phyloP scores from a whole-genome alignment of 2,888 invertebrate genomes.

The Ennomos quercinarius region DNA sequence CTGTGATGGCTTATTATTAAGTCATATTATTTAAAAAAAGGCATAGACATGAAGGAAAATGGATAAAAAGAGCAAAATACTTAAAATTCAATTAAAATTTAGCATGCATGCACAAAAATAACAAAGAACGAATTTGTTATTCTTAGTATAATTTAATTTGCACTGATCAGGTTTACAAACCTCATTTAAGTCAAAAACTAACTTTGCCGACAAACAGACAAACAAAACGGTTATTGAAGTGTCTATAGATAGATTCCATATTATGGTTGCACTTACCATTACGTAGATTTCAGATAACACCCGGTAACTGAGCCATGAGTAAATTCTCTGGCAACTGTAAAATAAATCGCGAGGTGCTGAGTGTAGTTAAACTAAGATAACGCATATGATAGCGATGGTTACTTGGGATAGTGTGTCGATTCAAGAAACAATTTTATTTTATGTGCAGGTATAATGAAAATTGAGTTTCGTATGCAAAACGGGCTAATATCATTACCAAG shows the following conservation, averaged over 20 bases:
- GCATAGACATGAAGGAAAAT: too few species aligned
- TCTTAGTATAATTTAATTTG: too few species aligned
- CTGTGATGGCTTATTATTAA: too few species aligned
- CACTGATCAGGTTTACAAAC: too few species aligned
- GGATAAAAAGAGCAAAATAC: too few species aligned
- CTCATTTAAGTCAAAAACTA: too few species aligned
- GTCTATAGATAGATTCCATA: conserved; percentile 6
- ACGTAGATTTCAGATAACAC: conserved; percentile 76
- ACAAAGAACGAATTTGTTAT: too few species aligned
- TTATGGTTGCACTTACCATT: conserved; percentile 66
- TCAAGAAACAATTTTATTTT: conserved; percentile 26
- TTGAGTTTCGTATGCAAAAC: conserved; percentile 1
- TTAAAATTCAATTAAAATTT: too few species aligned
- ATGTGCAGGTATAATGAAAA: conserved; percentile 16
- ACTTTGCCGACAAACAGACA: conserved; percentile 3
- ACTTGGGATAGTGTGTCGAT: conserved; percentile 13
- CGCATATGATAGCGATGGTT: conserved; percentile 32
- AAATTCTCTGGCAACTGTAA: conserved; percentile 40
- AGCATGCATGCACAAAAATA: too few species aligned
- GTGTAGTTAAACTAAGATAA: conserved; percentile 36
- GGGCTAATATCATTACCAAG: background rate
- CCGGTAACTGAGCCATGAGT: conserved; percentile 42
- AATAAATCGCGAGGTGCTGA: conserved; percentile 40
- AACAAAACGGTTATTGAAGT: conserved; percentile 8
- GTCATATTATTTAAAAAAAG: too few species aligned